Evolutionary conservation across 2,797 vertebrate genomes (phyloP).

Genomic region (Pantherophis alleghaniensis): DNA sequence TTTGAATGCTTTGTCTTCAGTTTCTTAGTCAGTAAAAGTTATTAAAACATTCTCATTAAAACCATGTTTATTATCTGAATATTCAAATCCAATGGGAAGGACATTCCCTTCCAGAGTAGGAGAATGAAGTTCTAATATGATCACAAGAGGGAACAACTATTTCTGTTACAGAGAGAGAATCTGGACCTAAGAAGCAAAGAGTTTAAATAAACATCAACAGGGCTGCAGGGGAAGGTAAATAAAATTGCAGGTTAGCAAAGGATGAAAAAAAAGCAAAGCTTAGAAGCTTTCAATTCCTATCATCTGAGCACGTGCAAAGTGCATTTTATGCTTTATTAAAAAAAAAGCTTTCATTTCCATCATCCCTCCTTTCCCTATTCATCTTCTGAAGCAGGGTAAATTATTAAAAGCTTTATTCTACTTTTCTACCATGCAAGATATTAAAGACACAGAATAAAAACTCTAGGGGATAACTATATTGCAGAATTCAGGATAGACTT

Average conservation of each 20-base stretch:
- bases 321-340: background rate
- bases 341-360: background rate
- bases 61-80: background rate
- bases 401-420: background rate
- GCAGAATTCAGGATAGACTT: background rate
- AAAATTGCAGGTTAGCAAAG: background rate
- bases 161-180: background rate
- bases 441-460: background rate
- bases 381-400: background rate
- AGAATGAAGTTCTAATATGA: background rate
- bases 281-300: background rate
- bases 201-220: slow-evolving; percentile 1
- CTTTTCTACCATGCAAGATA: background rate
- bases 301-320: background rate
- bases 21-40: slow-evolving; percentile 8
- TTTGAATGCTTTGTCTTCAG: slow-evolving; percentile 15
- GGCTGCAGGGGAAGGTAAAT: background rate
- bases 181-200: background rate
- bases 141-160: background rate
- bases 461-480: background rate
- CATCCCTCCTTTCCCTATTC: background rate
- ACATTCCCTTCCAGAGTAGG: background rate
- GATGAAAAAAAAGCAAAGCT: background rate
- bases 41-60: slow-evolving; percentile 17
- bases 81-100: slow-evolving; percentile 7